A percentile compares a stretch with the other conserved stretches of the same genome.
Conservation (phyloP, 2,113 vertebrate species). For the Echinops telfairi region DNA sequence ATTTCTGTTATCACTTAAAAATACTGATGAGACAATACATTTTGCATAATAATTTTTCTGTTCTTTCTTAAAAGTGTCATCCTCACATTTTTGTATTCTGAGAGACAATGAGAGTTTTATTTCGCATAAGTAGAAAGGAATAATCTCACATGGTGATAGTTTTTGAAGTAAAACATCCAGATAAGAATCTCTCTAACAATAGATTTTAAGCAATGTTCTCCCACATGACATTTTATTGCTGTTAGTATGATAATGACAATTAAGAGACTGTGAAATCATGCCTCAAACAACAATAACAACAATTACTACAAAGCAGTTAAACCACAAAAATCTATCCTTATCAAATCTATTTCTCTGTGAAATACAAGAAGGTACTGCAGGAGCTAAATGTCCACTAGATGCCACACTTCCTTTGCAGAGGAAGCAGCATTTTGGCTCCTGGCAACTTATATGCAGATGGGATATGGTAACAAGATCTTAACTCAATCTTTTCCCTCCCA, state of each 20-base stretch:
- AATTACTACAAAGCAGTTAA: not conserved
- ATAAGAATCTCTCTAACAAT: not conserved
- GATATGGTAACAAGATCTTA: not conserved
- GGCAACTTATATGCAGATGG: fast-evolving
- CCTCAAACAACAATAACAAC: not conserved
- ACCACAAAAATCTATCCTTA: not conserved
- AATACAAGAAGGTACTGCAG: constrained; percentile 57
- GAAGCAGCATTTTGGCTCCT: not conserved
- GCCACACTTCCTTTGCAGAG: constrained; percentile 89
- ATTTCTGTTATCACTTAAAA: constrained; percentile 15
- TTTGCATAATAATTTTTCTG: not conserved
- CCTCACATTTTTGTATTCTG: constrained; percentile 50
- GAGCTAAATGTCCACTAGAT: constrained; percentile 90
- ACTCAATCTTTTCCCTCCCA: not conserved
- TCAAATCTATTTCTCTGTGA: not conserved
- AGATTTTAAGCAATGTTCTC: constrained; percentile 6
- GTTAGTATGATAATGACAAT: not conserved
- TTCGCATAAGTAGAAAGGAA: constrained; percentile 7
- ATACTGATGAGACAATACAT: not conserved
- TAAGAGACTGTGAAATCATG: constrained; percentile 12
- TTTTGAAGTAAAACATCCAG: constrained; percentile 33
- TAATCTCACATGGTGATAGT: constrained; percentile 4
- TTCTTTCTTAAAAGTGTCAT: not conserved
- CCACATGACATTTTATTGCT: not conserved
- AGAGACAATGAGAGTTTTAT: constrained; percentile 23